Evolutionary conservation across 2,888 invertebrate species (phyloP), one percentile per base, ranked within the genome.

Genomic region (Sialis lutaria): DNA sequence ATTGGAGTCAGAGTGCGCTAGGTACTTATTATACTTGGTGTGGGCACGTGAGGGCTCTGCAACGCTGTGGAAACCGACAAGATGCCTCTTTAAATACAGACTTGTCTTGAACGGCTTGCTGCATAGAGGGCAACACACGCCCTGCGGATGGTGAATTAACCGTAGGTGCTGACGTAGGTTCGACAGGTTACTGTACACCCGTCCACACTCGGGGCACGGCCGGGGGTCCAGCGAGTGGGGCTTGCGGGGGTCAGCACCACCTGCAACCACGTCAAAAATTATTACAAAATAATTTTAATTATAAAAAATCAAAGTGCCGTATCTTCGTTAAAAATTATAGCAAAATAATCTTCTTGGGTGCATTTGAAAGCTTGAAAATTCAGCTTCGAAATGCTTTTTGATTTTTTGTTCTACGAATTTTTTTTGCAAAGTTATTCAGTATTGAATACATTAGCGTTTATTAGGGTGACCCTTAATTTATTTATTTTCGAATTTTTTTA

Each of bases 151-250:
- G 64, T 77, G 76, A 61, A 77, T 75, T 56, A 76, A 68, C 63
- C 75, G 73, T 67, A 77, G 73, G 65, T 77, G 76, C 59, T 77
- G 76, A 53, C 75, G 68, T 55, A 76, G 68, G 64, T 77, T 76
- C 56, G 75, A 75, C 57, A 75, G 67, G 64, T 75, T 76, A 66
- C 74, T 75, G 68, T 76, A 76, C 58, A 74, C 71, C 60, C 74
- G 71, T 58, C 73, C 73, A 67, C 76, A 77, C 61, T 73, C 72
- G 56, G 72, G 72, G 65, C 76, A 76, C 53, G 74, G 74, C 60
- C 74, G 69, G 54, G 68, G 68, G 57, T 67, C 67, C 65, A 68
- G 62, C 53, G 67, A 67, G 55, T 67, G 67, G 55, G 66, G 63
- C 55, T 63, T 65, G 55, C 64, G 61, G 54, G 55, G 61, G 61